These are phyloP conservation scores for Habrosyne pyritoides DNA, from an alignment of 2,888 invertebrate genomes.

Conservation along the genomic window DNA sequence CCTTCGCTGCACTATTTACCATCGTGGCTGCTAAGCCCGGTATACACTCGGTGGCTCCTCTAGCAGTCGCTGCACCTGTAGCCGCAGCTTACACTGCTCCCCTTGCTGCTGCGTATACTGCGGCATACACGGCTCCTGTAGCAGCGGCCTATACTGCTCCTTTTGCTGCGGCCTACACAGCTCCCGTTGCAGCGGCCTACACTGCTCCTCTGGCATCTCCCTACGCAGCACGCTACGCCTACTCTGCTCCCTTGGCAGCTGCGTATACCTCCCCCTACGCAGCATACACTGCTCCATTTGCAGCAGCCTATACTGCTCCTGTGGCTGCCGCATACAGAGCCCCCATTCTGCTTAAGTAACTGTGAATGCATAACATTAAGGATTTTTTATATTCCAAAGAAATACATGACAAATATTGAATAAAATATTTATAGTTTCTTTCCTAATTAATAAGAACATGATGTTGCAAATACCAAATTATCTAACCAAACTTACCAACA, in stretches of 20 bases:
- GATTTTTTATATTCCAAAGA: constrained; percentile 13
- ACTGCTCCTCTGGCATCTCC: constrained; percentile 56
- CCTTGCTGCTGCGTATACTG: constrained; percentile 49
- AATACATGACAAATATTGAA: not conserved
- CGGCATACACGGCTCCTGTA: constrained; percentile 49
- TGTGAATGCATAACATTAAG: constrained; percentile 19
- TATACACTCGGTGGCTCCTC: constrained; percentile 53
- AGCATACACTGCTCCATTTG: constrained; percentile 30
- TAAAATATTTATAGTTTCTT: not conserved
- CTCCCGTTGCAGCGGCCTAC: constrained; percentile 46
- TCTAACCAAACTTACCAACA: no score
- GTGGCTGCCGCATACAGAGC: constrained; percentile 39
- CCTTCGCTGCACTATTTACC: constrained; percentile 64
- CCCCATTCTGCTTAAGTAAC: constrained; percentile 41
- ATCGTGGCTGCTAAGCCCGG: constrained; percentile 73
- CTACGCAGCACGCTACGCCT: constrained; percentile 59
- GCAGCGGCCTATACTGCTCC: constrained; percentile 47
- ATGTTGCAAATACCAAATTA: no score
- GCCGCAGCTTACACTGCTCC: constrained; percentile 44
- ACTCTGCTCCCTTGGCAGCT: constrained; percentile 55
- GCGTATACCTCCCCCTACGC: not conserved
- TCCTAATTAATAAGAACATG: no score
- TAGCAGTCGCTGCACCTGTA: constrained; percentile 33
- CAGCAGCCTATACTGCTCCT: constrained; percentile 45
- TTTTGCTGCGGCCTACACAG: constrained; percentile 44